Evolutionary conservation across 2,113 vertebrate species (phyloP), one percentile per base, ranked within the genome.

Genomic region (Caloenas nicobarica): DNA sequence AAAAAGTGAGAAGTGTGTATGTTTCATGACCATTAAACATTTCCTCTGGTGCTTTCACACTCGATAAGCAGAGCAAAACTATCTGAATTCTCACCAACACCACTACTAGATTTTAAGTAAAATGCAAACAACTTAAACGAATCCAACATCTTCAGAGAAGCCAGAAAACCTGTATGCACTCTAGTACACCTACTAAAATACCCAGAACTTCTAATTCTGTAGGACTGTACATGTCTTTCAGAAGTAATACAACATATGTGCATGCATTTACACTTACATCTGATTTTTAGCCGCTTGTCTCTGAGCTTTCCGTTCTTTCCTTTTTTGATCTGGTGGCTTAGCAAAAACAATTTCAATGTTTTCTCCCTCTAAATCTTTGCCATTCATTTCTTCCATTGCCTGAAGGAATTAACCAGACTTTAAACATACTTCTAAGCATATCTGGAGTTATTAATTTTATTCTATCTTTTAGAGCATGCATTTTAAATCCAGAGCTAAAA

Each of bases 301-400:
- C 98, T 99, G 99, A 78, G 99, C 99, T 97, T 99, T 99, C 69
- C 99, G 99, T 96, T 99, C 99, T 97, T 99, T 99, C 95, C 99
- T 98, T 94, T 99, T 99, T 98, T 99, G 99, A 98, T 99, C 99
- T 24, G 99, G 99, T 76, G 99, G 99, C 92, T 99, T 99, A 94
- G 99, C 99, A 94, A 99, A 99, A 95, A 99, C 99, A 54, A 99
- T 99, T 98, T 99, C 99, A 77, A 99, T 99, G 79, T 98, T 98
- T 96, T 99, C 99, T 87, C 99, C 99, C 96, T 99, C 99, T 97
- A 99, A 98, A 95, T 99, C 98, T 97, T 99, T 99, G 60, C 99
- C 99, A 93, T 99, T 99, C 99, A 99, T 99, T 97, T 99, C 99
- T 72, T 99, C 98, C 98, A 99, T 97, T 44, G 99, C 99, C 99